Percentiles rank a stretch among this genome's conserved stretches.
phyloP scores from a whole-genome alignment of 2,113 vertebrate species.

The Aix galericulata region DNA sequence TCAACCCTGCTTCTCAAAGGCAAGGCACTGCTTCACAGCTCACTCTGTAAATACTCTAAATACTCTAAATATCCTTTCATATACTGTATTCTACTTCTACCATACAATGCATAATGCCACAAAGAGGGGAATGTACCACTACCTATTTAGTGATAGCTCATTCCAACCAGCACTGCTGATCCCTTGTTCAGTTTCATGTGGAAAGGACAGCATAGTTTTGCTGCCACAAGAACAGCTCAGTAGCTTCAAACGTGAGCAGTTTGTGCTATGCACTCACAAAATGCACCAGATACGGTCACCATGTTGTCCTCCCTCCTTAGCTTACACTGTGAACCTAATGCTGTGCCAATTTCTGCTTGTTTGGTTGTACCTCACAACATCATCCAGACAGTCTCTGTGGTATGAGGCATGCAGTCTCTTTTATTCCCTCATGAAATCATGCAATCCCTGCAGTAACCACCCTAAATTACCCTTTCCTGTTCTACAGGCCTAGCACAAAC shows the following conservation, averaged over 20 bases:
- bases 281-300: accelerated
- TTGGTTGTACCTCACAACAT: not conserved
- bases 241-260: not conserved
- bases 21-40: not conserved
- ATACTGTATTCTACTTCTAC: not conserved
- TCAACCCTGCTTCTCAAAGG: not conserved
- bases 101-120: not conserved
- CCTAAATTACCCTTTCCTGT: not conserved
- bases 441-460: not conserved
- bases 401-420: not conserved
- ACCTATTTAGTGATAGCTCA: not conserved
- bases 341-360: not conserved
- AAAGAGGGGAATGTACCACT: not conserved
- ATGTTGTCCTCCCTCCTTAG: not conserved
- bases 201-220: not conserved
- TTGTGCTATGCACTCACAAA: not conserved
- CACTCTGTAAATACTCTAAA: not conserved
- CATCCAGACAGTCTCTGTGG: not conserved
- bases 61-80: not conserved
- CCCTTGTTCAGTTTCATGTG: not conserved
- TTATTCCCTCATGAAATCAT: not conserved
- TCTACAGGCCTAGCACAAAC: not conserved
- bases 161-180: not conserved
- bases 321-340: not conserved
- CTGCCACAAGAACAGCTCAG: not conserved